Evolutionary conservation across 2,113 vertebrate genomes (phyloP), one percentile per base, ranked within the genome.

Genomic region (Penelope pileata): DNA sequence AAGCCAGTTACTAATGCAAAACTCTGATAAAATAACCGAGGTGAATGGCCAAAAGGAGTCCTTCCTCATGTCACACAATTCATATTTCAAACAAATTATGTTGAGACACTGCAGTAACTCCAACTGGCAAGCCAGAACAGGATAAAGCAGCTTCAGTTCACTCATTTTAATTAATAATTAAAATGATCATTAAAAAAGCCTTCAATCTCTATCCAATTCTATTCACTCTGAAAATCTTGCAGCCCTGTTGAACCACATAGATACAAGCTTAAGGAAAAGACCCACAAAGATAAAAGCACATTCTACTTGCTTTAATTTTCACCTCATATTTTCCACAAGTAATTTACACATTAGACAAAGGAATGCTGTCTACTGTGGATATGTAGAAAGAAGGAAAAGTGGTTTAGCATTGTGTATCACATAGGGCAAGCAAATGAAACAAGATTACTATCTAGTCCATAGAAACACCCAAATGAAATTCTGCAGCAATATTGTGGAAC

Each of bases 341-440:
- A 67, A 93, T 86, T 88, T 90, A 68, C 36, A 53, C 9, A 74
- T 66, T 62, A 94, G 66, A 75, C 69, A 94, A 60, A 34, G 62
- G 73, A 95, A 94, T 72, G 63, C 76, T 91, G 83, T 34, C 68
- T 64, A 84, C 47, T 26, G 64, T 45, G 47, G 26, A 14, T 47
- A 68, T 1, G 22, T 18, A 64, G 60, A 53, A 86, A 93, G 82
- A 90, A 91, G 47, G 29, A 94, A 92, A 88, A 95, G 93, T 83
- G 72, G 68, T 91, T 83, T 82, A 72, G 27, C 63, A 68, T 59
- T 93, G 69, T 74, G 22, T 78, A 86, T 93, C 54, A 43, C 43
- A 90, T 30, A 90, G 59, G 14, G 47, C 51, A 93, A 90, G 79
- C 85, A 94, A 95, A 77, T 81, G 76, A 95, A 96, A 88, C 6